Evolutionary conservation across 2,797 vertebrate species (phyloP).

Genomic region (Rhynchonycteris naso): DNA sequence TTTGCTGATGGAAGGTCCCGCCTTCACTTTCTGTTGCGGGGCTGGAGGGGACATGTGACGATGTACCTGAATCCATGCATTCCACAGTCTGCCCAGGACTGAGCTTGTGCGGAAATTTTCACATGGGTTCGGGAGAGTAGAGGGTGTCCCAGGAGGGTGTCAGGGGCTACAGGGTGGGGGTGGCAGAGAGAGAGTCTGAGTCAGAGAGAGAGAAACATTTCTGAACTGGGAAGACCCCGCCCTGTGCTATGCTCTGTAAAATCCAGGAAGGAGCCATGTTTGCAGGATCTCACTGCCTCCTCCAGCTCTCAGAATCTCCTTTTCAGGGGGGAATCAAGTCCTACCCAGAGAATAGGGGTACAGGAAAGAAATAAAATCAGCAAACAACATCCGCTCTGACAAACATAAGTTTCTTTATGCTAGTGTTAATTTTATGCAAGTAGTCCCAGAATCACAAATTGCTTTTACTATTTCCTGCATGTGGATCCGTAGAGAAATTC

Average conservation of each 20-base stretch:
- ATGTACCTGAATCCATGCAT: background rate
- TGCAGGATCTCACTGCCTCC: background rate
- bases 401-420: background rate
- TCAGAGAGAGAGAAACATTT: background rate
- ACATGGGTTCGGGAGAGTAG: background rate
- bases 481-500: background rate
- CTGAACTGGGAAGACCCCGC: background rate
- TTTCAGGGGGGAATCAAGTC: background rate
- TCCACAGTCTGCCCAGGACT: background rate
- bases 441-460: background rate
- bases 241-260: background rate
- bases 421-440: constrained; percentile 17
- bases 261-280: background rate
- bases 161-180: background rate
- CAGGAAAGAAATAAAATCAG: background rate
- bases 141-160: background rate
- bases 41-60: background rate
- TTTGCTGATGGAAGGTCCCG: background rate
- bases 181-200: background rate
- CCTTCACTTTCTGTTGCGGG: background rate
- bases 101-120: background rate
- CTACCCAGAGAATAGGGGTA: background rate
- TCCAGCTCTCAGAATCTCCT: background rate
- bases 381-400: background rate
- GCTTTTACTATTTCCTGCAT: constrained; percentile 5